Conservation (phyloP, 2,888 invertebrate species). For the Nasonovia ribisnigri region DNA sequence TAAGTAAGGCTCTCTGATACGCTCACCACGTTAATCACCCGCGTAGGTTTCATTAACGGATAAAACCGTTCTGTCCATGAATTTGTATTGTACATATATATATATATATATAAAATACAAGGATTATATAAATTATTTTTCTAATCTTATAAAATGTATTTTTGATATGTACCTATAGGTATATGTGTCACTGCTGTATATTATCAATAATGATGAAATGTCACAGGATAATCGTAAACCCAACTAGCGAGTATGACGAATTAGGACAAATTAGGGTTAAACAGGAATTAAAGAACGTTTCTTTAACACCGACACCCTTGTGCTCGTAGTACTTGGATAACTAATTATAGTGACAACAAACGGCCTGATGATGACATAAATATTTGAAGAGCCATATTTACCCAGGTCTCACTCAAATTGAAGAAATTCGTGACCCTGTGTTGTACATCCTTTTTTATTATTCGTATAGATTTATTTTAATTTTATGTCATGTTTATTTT, state of each 20-base stretch:
- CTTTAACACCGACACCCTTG: not conserved
- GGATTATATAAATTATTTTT: not conserved
- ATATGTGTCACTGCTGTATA: not conserved
- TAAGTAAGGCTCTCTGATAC: no score
- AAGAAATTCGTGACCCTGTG: not conserved
- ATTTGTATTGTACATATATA: no score
- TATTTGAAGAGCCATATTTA: not conserved
- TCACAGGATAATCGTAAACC: not conserved
- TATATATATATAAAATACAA: no score
- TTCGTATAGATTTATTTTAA: not conserved
- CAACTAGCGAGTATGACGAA: slow-evolving; percentile 32
- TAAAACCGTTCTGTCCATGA: no score
- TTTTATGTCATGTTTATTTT: not conserved
- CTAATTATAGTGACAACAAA: slow-evolving; percentile 42
- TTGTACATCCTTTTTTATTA: not conserved
- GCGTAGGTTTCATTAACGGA: no score
- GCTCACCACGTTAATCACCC: no score
- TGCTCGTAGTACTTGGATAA: not conserved
- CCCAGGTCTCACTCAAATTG: not conserved
- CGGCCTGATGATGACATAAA: not conserved
- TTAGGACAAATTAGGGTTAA: slow-evolving; percentile 57
- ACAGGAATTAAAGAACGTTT: slow-evolving; percentile 34
- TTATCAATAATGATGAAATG: slow-evolving; percentile 52
- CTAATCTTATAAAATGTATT: not conserved
- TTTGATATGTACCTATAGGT: not conserved